These are phyloP conservation scores for Petrocephalus microphthalmus DNA, from an alignment of 2,113 vertebrate species.

Conservation along the genomic window DNA sequence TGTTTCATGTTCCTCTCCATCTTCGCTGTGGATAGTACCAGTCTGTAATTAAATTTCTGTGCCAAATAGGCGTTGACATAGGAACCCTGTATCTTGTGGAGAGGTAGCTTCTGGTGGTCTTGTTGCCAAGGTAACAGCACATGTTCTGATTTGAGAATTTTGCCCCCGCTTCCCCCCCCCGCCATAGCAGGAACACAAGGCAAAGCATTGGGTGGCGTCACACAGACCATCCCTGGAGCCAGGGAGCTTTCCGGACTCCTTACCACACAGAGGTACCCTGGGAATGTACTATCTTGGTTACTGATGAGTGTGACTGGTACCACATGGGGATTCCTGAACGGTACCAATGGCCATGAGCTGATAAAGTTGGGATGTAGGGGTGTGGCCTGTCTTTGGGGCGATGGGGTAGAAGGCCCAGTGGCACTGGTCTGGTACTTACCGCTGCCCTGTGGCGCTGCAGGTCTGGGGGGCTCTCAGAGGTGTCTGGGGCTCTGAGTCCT, in stretches of 20 bases:
- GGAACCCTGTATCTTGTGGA: neutral
- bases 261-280: slow-evolving; percentile 73
- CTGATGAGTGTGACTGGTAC: neutral
- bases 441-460: slow-evolving; percentile 10
- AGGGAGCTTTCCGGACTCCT: slow-evolving; percentile 85
- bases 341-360: neutral
- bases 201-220: slow-evolving; percentile 67
- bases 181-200: slow-evolving; percentile 55
- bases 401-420: neutral
- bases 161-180: neutral
- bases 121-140: neutral
- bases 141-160: neutral
- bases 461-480: slow-evolving; percentile 56
- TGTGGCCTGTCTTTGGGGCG: neutral
- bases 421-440: neutral
- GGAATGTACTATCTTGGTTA: neutral
- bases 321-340: neutral
- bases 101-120: neutral
- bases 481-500: slow-evolving; percentile 60
- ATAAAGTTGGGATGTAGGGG: neutral
- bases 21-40: neutral
- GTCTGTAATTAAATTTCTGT: neutral
- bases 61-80: neutral
- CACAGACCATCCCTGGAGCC: slow-evolving; percentile 65
- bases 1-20: neutral